A percentile compares a stretch with the other conserved stretches of the same genome.
These are phyloP conservation scores for Lophura swinhoii DNA, from an alignment of 2,797 vertebrate species.

Conservation along the genomic window DNA sequence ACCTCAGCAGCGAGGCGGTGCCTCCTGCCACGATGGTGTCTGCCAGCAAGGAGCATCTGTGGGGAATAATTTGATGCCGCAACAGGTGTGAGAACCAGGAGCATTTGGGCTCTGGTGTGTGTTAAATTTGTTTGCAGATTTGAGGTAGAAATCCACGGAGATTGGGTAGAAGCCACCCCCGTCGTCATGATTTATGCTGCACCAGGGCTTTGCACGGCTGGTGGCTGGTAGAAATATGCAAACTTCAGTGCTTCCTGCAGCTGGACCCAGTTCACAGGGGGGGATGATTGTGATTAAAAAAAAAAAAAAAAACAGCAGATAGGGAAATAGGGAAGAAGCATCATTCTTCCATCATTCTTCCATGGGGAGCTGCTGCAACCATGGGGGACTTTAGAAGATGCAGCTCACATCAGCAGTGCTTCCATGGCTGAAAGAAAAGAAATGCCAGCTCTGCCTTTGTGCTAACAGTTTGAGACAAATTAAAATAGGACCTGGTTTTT, in stretches of 20 bases:
- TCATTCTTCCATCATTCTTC: rapidly evolving
- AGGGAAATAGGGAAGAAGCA: not conserved
- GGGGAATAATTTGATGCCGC: not conserved
- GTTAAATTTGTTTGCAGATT: not conserved
- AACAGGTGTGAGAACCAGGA: not conserved
- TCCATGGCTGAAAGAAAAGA: conserved; percentile 4
- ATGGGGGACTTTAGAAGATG: not conserved
- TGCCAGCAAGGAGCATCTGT: not conserved
- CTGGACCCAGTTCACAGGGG: not conserved
- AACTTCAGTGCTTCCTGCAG: not conserved
- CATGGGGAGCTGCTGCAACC: rapidly evolving
- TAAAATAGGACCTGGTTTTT: not conserved
- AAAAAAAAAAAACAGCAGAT: not conserved
- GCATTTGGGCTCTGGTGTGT: not conserved
- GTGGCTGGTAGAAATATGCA: not conserved
- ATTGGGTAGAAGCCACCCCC: not conserved
- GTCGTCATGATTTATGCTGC: not conserved
- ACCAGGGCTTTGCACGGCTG: not conserved
- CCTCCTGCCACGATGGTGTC: rapidly evolving
- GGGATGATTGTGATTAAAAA: conserved; percentile 5
- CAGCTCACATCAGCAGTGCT: not conserved
- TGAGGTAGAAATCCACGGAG: not conserved
- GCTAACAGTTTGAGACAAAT: conserved; percentile 16
- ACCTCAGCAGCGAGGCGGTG: not conserved
- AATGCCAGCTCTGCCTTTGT: not conserved